Base-by-base conservation (phyloP, 2,797 vertebrate genomes). In the Sphaeramia orbicularis region DNA sequence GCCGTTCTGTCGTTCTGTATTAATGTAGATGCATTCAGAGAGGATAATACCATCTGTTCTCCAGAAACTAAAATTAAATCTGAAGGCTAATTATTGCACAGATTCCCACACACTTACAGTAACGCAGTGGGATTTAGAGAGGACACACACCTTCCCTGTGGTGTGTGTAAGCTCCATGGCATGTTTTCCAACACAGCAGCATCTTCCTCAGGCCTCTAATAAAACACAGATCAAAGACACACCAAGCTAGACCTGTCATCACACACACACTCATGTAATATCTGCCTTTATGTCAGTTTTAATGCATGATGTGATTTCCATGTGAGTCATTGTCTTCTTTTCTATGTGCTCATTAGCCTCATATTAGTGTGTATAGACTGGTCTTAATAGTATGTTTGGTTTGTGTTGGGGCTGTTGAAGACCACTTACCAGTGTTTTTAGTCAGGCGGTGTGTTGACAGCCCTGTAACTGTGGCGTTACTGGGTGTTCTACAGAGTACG, bases 161-260 rank as follows among this genome's bases (percentile, higher is more conserved):
- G 91, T 80, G 87, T 56, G 40, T 70, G 74, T 84, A 71, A 71
- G 77, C 86, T 71, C 75, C 81, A 69, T 85, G 83, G 80, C 85
- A 89, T 90, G 85, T 91, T 90, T 89, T 90, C 76, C 84, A 85
- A 86, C 89, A 84, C 89, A 79, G 86, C 91, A 80, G 86, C 76
- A 66, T 92, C 86, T 89, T 91, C 84, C 91, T 76, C 74, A 15
- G 86, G 88, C 89, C 83, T 91, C 81, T 90, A 87, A 87, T 93
- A 91, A 92, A 92, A 92, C 85, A 85, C 67, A 86, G 84, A 92
- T 93, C 87, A 93, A 92, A 93, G 88, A 81, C 65, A 41, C 18
- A 27, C 52, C 47, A 53, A 56, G 65, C 70, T 27, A 88, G 76
- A 85, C 83, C 69, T 84, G 81, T 90, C 86, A 88, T 91, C 77